Percentiles rank a stretch among this genome's conserved stretches.
Evolutionary conservation across 2,888 invertebrate genomes (phyloP).

Genomic region (Adelognathus sp.): DNA sequence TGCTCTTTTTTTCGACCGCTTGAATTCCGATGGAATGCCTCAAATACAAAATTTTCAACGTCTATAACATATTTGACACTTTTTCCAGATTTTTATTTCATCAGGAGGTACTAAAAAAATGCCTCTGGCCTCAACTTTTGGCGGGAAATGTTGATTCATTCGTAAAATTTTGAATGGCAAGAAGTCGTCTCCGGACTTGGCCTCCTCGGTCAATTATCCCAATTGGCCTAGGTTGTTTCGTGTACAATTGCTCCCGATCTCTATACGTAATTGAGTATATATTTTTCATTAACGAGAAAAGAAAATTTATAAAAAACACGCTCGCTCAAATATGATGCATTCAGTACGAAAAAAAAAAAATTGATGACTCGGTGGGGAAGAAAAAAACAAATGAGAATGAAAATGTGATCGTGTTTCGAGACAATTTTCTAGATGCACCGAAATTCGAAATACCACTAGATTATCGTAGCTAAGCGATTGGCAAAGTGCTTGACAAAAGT

Average conservation of each 20-base stretch:
- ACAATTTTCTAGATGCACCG: conserved; percentile 34
- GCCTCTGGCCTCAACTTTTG: too few relatives aligned
- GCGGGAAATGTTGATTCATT: background rate
- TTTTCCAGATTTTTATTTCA: too few relatives aligned
- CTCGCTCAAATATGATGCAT: conserved; percentile 25
- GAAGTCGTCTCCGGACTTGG: conserved; percentile 5
- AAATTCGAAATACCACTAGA: conserved; percentile 29
- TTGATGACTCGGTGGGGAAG: conserved; percentile 3
- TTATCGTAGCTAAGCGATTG: conserved; percentile 13
- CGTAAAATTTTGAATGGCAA: background rate
- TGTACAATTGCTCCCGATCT: conserved; percentile 4
- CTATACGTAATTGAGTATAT: background rate
- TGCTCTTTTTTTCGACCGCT: too few relatives aligned
- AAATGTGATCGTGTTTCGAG: conserved; percentile 31
- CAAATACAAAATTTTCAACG: too few relatives aligned
- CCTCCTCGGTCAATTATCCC: conserved; percentile 23
- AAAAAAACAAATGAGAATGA: background rate
- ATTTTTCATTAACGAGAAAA: background rate
- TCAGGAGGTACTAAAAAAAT: too few relatives aligned
- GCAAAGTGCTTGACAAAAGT: conserved; percentile 24
- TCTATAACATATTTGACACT: too few relatives aligned
- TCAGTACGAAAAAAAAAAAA: background rate
- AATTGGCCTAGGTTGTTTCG: conserved; percentile 25
- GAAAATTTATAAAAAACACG: conserved; percentile 25
- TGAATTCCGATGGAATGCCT: too few relatives aligned